Evolutionary conservation across 2,888 invertebrate species (phyloP).

Genomic region (Brachypterus glaber): DNA sequence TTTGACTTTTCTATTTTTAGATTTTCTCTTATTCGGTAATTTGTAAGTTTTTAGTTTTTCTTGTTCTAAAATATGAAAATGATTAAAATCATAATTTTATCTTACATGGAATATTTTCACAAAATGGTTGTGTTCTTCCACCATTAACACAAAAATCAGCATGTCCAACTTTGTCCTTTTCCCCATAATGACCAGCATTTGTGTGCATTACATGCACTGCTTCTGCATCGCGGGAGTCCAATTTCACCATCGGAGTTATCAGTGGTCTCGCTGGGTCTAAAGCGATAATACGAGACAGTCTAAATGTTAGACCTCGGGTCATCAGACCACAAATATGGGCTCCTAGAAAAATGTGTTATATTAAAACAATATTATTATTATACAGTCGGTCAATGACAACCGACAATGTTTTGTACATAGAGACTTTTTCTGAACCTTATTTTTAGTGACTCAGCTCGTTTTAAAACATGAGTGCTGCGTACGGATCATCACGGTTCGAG

Average conservation of each 20-base stretch:
- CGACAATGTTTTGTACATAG: no score
- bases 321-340: slow-evolving; percentile 70
- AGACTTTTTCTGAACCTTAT: no score
- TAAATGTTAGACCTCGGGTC: slow-evolving; percentile 60
- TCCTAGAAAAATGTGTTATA: slow-evolving; percentile 42
- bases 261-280: slow-evolving; percentile 69
- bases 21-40: no score
- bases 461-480: no score
- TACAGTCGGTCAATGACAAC: no score
- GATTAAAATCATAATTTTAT: slow-evolving; percentile 1
- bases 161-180: slow-evolving; percentile 61
- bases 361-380: no score
- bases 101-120: slow-evolving; percentile 60
- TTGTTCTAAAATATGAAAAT: no score
- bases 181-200: slow-evolving; percentile 71
- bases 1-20: no score
- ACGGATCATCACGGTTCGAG: no score
- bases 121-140: slow-evolving; percentile 66
- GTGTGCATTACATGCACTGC: slow-evolving; percentile 73
- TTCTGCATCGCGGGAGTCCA: slow-evolving; percentile 65
- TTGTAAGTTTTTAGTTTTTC: no score
- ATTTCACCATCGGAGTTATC: slow-evolving; percentile 45
- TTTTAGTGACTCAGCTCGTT: no score
- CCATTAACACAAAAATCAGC: slow-evolving; percentile 76
- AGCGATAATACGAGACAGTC: slow-evolving; percentile 62